Conservation (phyloP, 2,888 invertebrate genomes). For the Bibio marci region DNA sequence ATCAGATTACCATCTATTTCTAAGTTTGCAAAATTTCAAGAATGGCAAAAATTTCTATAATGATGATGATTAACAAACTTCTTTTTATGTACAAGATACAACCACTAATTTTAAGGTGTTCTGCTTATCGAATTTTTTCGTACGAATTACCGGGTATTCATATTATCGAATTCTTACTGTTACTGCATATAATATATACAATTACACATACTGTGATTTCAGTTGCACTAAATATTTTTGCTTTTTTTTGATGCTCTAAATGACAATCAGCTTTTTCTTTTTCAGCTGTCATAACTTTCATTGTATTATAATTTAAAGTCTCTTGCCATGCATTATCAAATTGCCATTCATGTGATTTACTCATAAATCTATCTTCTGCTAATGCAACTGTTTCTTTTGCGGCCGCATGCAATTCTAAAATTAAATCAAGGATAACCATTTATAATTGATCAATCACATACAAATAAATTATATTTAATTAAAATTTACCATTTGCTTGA, state of each 20-base stretch:
- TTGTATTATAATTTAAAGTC: conserved; percentile 88
- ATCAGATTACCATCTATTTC: too few relatives aligned
- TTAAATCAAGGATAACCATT: too few relatives aligned
- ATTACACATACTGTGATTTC: conserved; percentile 46
- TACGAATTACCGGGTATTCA: too few relatives aligned
- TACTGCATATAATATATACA: not conserved
- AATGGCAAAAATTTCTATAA: too few relatives aligned
- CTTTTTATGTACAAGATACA: too few relatives aligned
- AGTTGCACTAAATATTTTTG: conserved; percentile 62
- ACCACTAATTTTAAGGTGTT: too few relatives aligned
- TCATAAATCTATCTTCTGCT: conserved; percentile 59
- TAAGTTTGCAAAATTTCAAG: too few relatives aligned
- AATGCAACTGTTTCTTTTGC: conserved; percentile 86
- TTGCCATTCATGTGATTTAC: conserved; percentile 37
- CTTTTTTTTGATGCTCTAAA: conserved; percentile 67
- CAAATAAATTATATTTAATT: conserved; percentile 2
- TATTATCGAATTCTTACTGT: too few relatives aligned
- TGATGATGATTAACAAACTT: too few relatives aligned
- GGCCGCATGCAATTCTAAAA: conserved; percentile 79
- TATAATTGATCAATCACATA: conserved; percentile 14
- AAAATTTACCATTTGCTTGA: conserved; percentile 57
- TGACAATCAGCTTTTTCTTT: conserved; percentile 78
- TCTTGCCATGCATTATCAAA: conserved; percentile 97
- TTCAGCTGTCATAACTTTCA: conserved; percentile 89
- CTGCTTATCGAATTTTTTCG: too few relatives aligned